These are phyloP conservation scores for Diplodus puntazzo DNA, from an alignment of 2,797 vertebrate genomes.

Conservation along the genomic window DNA sequence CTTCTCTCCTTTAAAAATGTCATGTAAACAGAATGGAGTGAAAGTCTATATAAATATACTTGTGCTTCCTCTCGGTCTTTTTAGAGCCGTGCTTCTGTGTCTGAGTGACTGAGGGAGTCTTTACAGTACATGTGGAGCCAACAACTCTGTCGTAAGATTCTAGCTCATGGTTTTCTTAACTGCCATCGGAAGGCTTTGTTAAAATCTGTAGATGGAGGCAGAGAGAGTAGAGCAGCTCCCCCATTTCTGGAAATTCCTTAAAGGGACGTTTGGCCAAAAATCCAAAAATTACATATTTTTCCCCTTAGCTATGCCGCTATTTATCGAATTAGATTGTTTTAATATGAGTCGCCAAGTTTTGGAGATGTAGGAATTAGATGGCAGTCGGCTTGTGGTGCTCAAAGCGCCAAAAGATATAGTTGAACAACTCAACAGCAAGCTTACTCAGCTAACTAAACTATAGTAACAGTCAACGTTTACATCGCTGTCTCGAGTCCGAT, in stretches of 20 bases:
- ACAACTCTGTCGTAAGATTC: neutral
- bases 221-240: neutral
- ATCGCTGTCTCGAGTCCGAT: too few species aligned
- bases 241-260: neutral
- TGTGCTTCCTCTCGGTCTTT: neutral
- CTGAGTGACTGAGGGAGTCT: neutral
- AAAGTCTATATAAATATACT: neutral
- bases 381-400: too few species aligned
- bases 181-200: neutral
- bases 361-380: too few species aligned
- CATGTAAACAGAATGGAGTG: neutral
- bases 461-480: too few species aligned
- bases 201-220: neutral
- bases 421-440: too few species aligned
- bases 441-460: too few species aligned
- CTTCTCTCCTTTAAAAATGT: constrained; percentile 10
- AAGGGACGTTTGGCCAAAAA: too few species aligned
- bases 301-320: too few species aligned
- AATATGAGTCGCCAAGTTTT: too few species aligned
- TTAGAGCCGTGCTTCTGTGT: neutral
- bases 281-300: too few species aligned
- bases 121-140: neutral
- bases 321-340: too few species aligned
- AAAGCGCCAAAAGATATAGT: too few species aligned
- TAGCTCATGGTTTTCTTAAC: constrained; percentile 7